Percentiles rank a stretch among this genome's conserved stretches.
phyloP scores from a whole-genome alignment of 2,113 vertebrate species.

The Blennius ocellaris region DNA sequence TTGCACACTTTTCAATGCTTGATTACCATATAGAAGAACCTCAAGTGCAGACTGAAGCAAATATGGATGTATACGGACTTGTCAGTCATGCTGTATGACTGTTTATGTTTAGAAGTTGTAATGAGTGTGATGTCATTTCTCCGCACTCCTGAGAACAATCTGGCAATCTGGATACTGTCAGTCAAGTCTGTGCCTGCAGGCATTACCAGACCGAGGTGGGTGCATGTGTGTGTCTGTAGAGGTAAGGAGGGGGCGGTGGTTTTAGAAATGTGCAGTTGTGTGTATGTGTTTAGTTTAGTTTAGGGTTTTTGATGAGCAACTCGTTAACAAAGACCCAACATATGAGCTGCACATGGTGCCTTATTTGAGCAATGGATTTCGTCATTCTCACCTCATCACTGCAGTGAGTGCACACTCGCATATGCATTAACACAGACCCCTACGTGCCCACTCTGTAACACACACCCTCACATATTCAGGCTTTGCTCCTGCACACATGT shows the following conservation, averaged over 20 bases:
- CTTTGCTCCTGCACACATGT: conserved; percentile 22
- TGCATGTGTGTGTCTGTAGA: conserved; percentile 31
- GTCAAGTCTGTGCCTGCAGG: conserved; percentile 68
- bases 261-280: not conserved
- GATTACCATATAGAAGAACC: conserved; percentile 24
- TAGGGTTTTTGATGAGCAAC: conserved; percentile 63
- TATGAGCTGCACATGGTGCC: conserved; percentile 79
- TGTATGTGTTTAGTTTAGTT: conserved; percentile 59
- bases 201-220: conserved; percentile 22
- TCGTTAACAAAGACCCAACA: conserved; percentile 73
- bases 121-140: conserved; percentile 82
- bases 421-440: conserved; percentile 29
- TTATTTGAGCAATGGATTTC: conserved; percentile 71
- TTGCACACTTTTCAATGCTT: conserved; percentile 22
- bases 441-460: conserved; percentile 25
- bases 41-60: conserved; percentile 30
- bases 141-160: conserved; percentile 77
- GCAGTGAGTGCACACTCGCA: conserved; percentile 32
- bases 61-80: conserved; percentile 68
- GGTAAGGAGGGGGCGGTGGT: not conserved
- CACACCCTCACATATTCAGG: conserved; percentile 55
- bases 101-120: conserved; percentile 82
- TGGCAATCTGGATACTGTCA: conserved; percentile 80
- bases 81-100: conserved; percentile 69
- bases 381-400: conserved; percentile 81